Evolutionary conservation across 2,888 invertebrate species (phyloP).

Genomic region (Acrocyrtus sp.): DNA sequence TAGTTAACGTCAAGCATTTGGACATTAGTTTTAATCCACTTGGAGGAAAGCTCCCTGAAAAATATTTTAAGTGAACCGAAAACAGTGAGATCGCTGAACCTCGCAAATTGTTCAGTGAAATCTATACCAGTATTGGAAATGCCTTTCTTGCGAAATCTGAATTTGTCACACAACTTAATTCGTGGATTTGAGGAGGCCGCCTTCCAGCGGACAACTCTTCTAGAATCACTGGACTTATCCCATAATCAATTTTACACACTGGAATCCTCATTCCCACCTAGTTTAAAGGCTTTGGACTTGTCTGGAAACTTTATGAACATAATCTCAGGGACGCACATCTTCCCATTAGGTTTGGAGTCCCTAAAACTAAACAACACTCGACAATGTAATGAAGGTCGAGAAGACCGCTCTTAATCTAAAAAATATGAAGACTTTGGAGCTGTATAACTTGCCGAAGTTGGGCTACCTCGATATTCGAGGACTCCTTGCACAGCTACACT

Average conservation of each 20-base stretch:
- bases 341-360: constrained; percentile 72
- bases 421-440: constrained; percentile 76
- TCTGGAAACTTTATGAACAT: constrained; percentile 84
- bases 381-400: constrained; percentile 80
- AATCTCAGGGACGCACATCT: constrained; percentile 80
- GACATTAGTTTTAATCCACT: constrained; percentile 87
- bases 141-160: constrained; percentile 82
- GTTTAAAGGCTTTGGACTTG: constrained; percentile 79
- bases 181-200: constrained; percentile 74
- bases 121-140: constrained; percentile 72
- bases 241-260: constrained; percentile 71
- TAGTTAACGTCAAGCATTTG: constrained; percentile 87
- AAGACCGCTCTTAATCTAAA: constrained; percentile 82
- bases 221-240: constrained; percentile 82
- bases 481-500: constrained; percentile 78
- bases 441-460: constrained; percentile 80
- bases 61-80: constrained; percentile 89
- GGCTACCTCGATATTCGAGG: constrained; percentile 82
- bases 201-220: constrained; percentile 81
- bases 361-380: constrained; percentile 76
- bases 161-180: constrained; percentile 77
- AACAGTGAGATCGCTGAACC: constrained; percentile 79
- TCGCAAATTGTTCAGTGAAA: constrained; percentile 81
- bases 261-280: constrained; percentile 78
- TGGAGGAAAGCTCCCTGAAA: constrained; percentile 75